Base-by-base conservation (phyloP, 92 coral and sea anemone genomes). In the Phenganax subtilis region DNA sequence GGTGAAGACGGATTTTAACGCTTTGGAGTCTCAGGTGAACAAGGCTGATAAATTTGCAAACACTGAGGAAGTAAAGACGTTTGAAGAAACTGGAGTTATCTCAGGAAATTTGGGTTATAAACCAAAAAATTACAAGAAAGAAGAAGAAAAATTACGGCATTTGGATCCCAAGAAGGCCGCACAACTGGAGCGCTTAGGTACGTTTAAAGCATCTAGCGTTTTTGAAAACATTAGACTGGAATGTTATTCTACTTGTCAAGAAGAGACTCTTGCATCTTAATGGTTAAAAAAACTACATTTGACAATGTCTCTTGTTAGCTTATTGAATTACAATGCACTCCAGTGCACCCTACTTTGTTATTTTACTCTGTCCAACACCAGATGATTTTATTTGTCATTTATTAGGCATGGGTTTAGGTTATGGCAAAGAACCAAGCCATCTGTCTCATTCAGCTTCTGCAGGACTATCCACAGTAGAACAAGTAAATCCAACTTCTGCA, bases 381-480 rank as follows among this genome's bases (percentile, higher is more conserved):
- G 47, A 37, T 37, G 47, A 37, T 37, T 37, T 37, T 37, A 37
- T 5, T 37, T 37, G 47, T 37, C 47, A 37, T 37, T 37, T 37
- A 2, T 37, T 37, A 37, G 99, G 99, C 6, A 96, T 96, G 99
- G 99, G 99, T 6, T 67, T 92, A 8, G 93, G 97, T 8, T 82
- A 79, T 51, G 85, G 77, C 15, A 57, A 89, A 15, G 86, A 89
- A 76, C 81, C 90, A 1, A 72, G 93, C 79, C 93, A 93, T 28
- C 72, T 93, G 70, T 91, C 97, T 75, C 99, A 96, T 80, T 96
- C 99, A 9, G 99, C 97, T n/a, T 88, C 97, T 55, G 99, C 99
- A 16, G 80, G 92, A 28, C 88, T 96, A 91, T 89, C 76, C 16
- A 90, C 96, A 0, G 97, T 96, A 73, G 99, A 96, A 75, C 99